phyloP scores from a whole-genome alignment of 1,140 invertebrate species.

The Helicorthomorpha holstii region DNA sequence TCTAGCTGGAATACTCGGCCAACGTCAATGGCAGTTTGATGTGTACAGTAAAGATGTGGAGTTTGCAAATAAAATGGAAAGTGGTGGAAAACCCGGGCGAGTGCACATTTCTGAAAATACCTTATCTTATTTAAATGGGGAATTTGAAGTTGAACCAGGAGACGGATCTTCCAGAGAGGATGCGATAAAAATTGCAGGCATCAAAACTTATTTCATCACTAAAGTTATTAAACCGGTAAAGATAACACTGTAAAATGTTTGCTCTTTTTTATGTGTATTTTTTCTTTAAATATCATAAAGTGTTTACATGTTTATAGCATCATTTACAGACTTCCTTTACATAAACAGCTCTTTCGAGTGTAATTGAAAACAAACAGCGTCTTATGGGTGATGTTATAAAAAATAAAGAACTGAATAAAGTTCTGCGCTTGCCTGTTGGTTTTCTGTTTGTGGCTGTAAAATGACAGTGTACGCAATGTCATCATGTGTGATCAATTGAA shows the following conservation, averaged over 20 bases:
- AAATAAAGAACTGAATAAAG: no score
- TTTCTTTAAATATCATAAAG: not conserved
- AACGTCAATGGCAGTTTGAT: slow-evolving; percentile 96
- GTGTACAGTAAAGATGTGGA: slow-evolving; percentile 95
- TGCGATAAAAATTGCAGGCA: slow-evolving; percentile 61
- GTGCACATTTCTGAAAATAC: slow-evolving; percentile 93
- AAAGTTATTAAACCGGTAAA: slow-evolving; percentile 57
- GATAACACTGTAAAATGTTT: slow-evolving; percentile 2
- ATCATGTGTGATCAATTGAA: no score
- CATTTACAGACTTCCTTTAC: not conserved
- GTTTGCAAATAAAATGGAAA: slow-evolving; percentile 97
- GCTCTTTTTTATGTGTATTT: slow-evolving; percentile 1
- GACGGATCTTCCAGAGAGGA: slow-evolving; percentile 77
- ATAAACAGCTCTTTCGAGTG: no score
- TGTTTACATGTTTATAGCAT: not conserved
- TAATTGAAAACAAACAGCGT: no score
- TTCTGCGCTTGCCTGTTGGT: no score
- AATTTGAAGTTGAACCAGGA: slow-evolving; percentile 88
- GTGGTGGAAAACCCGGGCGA: slow-evolving; percentile 84
- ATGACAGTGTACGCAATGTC: no score
- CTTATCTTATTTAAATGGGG: slow-evolving; percentile 67
- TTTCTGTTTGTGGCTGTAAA: no score
- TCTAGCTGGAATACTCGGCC: slow-evolving; percentile 85
- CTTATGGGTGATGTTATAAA: no score
- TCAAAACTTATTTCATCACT: slow-evolving; percentile 83